Evolutionary conservation across 2,888 invertebrate genomes (phyloP).

Genomic region (Calliopum simillimum): DNA sequence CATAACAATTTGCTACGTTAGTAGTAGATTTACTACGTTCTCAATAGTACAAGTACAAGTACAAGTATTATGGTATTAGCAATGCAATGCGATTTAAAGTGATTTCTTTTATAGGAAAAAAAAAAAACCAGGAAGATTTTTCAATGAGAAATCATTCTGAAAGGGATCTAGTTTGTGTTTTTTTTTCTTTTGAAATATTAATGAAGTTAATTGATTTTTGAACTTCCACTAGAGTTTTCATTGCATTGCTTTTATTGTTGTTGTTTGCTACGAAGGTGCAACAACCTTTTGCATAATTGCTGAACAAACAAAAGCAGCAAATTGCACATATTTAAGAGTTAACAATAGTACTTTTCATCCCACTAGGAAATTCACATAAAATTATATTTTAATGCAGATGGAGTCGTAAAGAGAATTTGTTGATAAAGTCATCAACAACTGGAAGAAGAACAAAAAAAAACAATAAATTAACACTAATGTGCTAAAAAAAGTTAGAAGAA

Average conservation of each 20-base stretch:
- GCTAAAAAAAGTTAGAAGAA: too few relatives aligned
- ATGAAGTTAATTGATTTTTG: constrained; percentile 13
- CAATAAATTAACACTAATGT: too few relatives aligned
- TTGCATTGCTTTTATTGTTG: background rate
- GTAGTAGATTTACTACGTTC: background rate
- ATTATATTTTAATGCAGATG: too few relatives aligned
- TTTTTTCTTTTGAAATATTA: background rate
- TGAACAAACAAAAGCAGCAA: constrained; percentile 35
- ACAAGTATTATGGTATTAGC: too few relatives aligned
- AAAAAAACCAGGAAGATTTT: too few relatives aligned
- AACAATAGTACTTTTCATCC: background rate
- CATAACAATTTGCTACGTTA: constrained; percentile 55
- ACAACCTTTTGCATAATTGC: constrained; percentile 46
- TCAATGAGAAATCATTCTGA: background rate
- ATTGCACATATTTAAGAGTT: constrained; percentile 10
- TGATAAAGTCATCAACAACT: too few relatives aligned
- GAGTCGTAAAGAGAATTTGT: too few relatives aligned
- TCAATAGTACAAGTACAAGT: too few relatives aligned
- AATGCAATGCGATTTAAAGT: too few relatives aligned
- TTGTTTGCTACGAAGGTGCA: constrained; percentile 24
- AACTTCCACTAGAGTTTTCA: background rate
- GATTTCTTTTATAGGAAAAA: too few relatives aligned
- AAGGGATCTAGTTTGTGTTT: too few relatives aligned
- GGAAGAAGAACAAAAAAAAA: too few relatives aligned
- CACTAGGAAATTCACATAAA: background rate